Evolutionary conservation across 2,113 vertebrate genomes (phyloP).

Genomic region (Strigops habroptila): DNA sequence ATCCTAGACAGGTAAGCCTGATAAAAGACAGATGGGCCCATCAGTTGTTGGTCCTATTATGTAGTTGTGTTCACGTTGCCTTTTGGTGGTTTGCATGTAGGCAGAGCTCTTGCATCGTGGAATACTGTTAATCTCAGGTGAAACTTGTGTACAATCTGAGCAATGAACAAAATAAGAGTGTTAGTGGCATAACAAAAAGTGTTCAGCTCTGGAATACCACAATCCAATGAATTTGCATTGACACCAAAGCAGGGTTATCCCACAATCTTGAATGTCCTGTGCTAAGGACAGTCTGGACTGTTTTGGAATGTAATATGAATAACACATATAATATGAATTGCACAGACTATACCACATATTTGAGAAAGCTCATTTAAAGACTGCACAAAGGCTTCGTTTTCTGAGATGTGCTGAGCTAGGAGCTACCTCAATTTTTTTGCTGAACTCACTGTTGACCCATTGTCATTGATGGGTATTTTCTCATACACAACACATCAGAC

Average conservation of each 20-base stretch:
- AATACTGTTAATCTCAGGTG: neutral
- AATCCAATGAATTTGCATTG: neutral
- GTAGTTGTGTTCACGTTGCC: neutral
- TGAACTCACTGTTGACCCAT: neutral
- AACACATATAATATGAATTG: neutral
- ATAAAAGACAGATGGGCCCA: neutral
- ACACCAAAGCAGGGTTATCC: neutral
- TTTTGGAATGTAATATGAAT: neutral
- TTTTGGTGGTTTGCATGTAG: neutral
- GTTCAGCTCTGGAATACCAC: neutral
- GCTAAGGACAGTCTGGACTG: neutral
- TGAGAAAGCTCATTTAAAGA: neutral
- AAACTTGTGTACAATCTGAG: neutral
- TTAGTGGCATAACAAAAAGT: neutral
- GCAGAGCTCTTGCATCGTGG: neutral
- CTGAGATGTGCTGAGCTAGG: neutral
- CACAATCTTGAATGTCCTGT: neutral
- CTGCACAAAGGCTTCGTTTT: neutral
- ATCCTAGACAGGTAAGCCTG: neutral
- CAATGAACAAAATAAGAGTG: neutral
- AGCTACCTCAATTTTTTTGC: neutral
- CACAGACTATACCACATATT: neutral
- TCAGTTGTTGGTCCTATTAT: neutral
- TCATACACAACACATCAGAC: neutral
- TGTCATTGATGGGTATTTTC: neutral